Evolutionary conservation across 2,888 invertebrate genomes (phyloP).

Genomic region (Plebejus melissa): DNA sequence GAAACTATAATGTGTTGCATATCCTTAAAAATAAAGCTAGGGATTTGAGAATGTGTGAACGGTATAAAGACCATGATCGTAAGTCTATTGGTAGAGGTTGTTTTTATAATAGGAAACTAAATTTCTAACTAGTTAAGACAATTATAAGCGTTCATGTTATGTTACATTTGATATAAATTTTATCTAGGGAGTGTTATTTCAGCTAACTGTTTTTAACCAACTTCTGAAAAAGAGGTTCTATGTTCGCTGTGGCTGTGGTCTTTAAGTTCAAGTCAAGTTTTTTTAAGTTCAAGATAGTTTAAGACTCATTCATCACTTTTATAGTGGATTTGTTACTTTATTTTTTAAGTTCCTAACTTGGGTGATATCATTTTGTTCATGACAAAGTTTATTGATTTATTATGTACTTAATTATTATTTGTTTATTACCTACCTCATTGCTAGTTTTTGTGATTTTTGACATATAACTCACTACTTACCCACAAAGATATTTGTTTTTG

Average conservation of each 20-base stretch:
- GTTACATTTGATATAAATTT: constrained; percentile 25
- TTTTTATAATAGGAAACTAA: background rate
- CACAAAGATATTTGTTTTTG: background rate
- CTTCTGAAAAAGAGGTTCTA: no score
- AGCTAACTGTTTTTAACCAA: background rate
- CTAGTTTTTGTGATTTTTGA: background rate
- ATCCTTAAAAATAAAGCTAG: constrained; percentile 50
- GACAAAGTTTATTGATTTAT: background rate
- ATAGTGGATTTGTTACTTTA: background rate
- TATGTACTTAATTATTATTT: background rate
- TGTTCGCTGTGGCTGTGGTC: no score
- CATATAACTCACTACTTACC: background rate
- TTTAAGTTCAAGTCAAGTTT: background rate
- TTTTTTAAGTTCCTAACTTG: background rate
- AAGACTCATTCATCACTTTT: background rate
- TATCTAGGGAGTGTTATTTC: background rate
- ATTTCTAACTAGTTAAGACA: background rate
- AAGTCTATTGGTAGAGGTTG: constrained; percentile 53
- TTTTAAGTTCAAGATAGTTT: background rate
- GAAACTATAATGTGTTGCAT: constrained; percentile 48
- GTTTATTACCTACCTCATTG: background rate
- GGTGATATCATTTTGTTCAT: background rate
- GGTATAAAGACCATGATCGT: constrained; percentile 47
- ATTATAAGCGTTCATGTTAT: background rate
- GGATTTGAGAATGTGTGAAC: constrained; percentile 51